These are phyloP conservation scores for Calliscelio sp. DNA, from an alignment of 2,888 invertebrate species.

Conservation along the genomic window DNA sequence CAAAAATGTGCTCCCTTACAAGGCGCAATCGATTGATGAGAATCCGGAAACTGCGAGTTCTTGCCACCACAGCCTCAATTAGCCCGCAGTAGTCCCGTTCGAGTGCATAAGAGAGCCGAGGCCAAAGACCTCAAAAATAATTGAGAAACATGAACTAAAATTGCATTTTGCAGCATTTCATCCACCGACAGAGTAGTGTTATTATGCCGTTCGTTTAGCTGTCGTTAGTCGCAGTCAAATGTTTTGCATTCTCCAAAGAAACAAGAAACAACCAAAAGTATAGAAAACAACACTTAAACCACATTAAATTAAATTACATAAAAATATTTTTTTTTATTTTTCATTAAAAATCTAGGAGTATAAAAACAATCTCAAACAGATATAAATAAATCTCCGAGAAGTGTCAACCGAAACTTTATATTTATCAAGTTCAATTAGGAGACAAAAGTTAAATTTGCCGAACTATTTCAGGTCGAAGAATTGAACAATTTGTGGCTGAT, in stretches of 20 bases:
- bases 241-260: neutral
- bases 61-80: slow-evolving; percentile 58
- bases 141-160: slow-evolving; percentile 60
- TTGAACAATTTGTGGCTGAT: neutral
- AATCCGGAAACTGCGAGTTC: slow-evolving; percentile 65
- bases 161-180: slow-evolving; percentile 49
- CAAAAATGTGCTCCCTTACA: slow-evolving; percentile 39
- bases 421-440: no score
- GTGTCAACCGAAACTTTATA: no score
- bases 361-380: no score
- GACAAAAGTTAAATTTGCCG: no score
- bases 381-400: no score
- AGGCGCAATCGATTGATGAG: slow-evolving; percentile 54
- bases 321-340: no score
- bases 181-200: slow-evolving; percentile 28
- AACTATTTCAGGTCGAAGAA: no score
- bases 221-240: neutral
- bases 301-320: no score
- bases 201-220: slow-evolving; percentile 22
- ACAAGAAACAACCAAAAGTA: neutral
- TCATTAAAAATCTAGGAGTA: no score
- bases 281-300: no score
- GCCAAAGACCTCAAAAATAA: slow-evolving; percentile 66
- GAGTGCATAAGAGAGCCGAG: slow-evolving; percentile 52
- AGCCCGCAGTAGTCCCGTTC: slow-evolving; percentile 56